A percentile compares a stretch with the other conserved stretches of the same genome.
Evolutionary conservation across 2,797 vertebrate genomes (phyloP).

Genomic region (Poecile montanus): DNA sequence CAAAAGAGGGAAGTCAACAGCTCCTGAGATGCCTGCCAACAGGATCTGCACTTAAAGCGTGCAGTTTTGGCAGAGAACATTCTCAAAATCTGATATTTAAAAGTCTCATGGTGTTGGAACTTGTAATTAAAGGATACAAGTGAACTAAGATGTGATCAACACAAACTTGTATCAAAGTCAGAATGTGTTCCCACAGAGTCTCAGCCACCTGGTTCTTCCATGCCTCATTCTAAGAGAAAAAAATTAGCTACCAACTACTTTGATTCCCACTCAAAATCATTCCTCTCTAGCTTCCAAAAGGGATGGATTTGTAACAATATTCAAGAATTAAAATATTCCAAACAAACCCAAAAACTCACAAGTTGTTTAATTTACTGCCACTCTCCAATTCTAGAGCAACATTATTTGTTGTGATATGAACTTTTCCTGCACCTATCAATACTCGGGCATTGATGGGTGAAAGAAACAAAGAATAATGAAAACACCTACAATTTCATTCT

Average conservation of each 20-base stretch:
- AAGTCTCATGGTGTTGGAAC: neutral
- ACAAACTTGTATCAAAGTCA: neutral
- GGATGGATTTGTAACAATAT: neutral
- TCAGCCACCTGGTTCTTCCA: neutral
- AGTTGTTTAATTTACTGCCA: neutral
- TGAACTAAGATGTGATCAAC: conserved; percentile 19
- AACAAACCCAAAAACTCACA: neutral
- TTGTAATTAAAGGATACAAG: conserved; percentile 15
- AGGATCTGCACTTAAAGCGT: conserved; percentile 19
- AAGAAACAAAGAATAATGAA: neutral
- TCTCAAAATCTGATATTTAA: conserved; percentile 46
- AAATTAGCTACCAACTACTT: neutral
- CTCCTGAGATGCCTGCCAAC: conserved; percentile 30
- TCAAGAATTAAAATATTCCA: neutral
- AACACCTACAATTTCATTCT: neutral
- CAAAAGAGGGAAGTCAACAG: conserved; percentile 21
- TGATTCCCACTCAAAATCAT: neutral
- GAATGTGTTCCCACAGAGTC: neutral
- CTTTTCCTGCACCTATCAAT: neutral
- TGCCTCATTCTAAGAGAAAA: neutral
- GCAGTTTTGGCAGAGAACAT: conserved; percentile 31
- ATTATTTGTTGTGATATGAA: neutral
- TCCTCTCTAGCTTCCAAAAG: neutral
- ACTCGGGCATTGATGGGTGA: neutral
- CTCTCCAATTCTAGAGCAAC: neutral